A percentile compares a stretch with the other conserved stretches of the same genome.
Conservation (phyloP, 2,888 invertebrate species). For the Leuctra nigra region DNA sequence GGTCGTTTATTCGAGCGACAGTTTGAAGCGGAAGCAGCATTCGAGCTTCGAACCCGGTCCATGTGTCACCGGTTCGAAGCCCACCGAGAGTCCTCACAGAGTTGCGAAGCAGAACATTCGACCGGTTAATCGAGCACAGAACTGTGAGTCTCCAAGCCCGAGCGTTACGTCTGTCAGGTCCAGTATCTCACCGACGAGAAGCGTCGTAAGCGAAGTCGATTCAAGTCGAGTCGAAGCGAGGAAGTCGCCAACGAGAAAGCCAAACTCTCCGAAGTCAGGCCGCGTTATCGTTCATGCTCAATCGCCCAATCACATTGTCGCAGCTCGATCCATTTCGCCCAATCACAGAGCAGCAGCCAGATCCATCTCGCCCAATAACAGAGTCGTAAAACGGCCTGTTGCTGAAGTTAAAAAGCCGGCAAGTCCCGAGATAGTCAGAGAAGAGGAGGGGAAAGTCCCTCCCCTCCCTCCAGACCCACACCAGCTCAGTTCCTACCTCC, state of each 20-base stretch:
- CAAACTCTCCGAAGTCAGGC: slow-evolving; percentile 57
- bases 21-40: slow-evolving; percentile 67
- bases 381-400: neutral
- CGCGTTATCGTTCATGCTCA: slow-evolving; percentile 57
- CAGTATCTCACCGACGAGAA: slow-evolving; percentile 28
- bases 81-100: slow-evolving; percentile 46
- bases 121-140: slow-evolving; percentile 37
- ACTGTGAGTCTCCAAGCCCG: slow-evolving; percentile 18
- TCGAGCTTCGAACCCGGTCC: slow-evolving; percentile 83
- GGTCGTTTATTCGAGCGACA: slow-evolving; percentile 83
- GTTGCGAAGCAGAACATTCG: slow-evolving; percentile 39
- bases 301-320: slow-evolving; percentile 36
- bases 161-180: slow-evolving; percentile 33
- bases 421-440: slow-evolving; percentile 13
- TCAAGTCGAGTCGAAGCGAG: too few relatives aligned
- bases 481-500: slow-evolving; percentile 23
- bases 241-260: too few relatives aligned
- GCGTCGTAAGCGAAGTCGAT: slow-evolving; percentile 28
- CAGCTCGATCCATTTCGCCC: neutral
- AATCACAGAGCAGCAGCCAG: neutral
- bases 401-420: neutral
- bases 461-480: slow-evolving; percentile 25
- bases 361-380: neutral
- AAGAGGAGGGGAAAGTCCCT: slow-evolving; percentile 60
- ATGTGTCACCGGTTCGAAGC: slow-evolving; percentile 58